Evolutionary conservation across 2,888 invertebrate species (phyloP), one percentile per base, ranked within the genome.

Genomic region (Leptinotarsa juncta): DNA sequence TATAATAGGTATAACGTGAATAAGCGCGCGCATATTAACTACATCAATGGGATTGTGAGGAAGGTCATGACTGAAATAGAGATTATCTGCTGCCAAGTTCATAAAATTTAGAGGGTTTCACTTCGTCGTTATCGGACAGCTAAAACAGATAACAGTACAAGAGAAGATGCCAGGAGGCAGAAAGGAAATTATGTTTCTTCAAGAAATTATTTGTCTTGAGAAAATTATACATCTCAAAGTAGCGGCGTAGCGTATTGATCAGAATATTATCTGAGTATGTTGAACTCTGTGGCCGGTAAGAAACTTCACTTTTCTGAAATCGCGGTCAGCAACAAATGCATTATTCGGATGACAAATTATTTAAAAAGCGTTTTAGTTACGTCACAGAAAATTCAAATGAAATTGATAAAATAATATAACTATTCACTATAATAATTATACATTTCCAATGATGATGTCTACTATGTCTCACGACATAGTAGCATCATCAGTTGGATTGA

Each of bases 11-110:
- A 32, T 82, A 83, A 78, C 82, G 82, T 79, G 82, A 81, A 71
- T 80, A 79, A 79, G 80, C 81, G 79, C 78, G 81, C 81, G 81
- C 83, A 79, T 79, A 77, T 77, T 78, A 80, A 81, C 78, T 73
- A 79, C 77, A 78, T 79, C 78, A 74, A 78, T 76, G 75, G 76
- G 80, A 81, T 83, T 80, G 80, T 82, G 82, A 83, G 84, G 83
- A 83, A 85, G 84, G 84, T 84, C 83, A 83, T 84, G 85, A 85
- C 83, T 82, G 74, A 77, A 81, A 83, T 83, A 80, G 75, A 66
- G 79, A 82, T 82, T 81, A 81, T 82, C 77, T 75, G 73, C 74
- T 69, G 74, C 55, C 75, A 77, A 74, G 71, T 73, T 73, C 78
- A 71, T 77, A 73, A 77, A 79, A 78, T 73, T 79, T 76, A 50